phyloP scores from a whole-genome alignment of 2,888 invertebrate genomes.

The Epistrophe grossulariae region DNA sequence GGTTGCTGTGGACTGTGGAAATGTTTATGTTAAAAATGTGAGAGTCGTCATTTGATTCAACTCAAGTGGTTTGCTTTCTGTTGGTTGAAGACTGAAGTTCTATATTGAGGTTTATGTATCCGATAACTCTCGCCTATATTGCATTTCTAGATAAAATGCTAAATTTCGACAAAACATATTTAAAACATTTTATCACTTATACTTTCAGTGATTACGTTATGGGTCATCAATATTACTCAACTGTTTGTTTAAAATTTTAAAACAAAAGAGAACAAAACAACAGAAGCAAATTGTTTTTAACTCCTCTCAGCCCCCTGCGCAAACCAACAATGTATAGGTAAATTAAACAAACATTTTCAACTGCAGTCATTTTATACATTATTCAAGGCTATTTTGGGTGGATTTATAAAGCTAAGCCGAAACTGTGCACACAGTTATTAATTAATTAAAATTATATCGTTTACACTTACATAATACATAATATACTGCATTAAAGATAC shows the following conservation, averaged over 20 bases:
- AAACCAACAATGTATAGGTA: background rate
- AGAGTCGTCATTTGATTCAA: too few relatives aligned
- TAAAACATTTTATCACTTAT: too few relatives aligned
- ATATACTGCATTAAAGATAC: constrained; percentile 12
- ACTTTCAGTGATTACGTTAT: too few relatives aligned
- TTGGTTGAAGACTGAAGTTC: too few relatives aligned
- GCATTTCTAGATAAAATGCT: too few relatives aligned
- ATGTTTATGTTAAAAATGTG: too few relatives aligned
- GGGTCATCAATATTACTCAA: background rate
- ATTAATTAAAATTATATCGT: constrained; percentile 20
- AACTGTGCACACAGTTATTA: background rate
- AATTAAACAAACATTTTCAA: constrained; percentile 6
- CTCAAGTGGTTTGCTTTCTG: too few relatives aligned
- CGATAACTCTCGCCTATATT: too few relatives aligned
- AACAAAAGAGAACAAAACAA: background rate
- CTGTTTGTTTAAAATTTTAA: background rate
- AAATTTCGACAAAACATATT: too few relatives aligned
- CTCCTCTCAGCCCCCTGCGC: too few relatives aligned
- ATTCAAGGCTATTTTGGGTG: background rate
- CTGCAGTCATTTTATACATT: constrained; percentile 10
- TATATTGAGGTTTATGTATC: too few relatives aligned
- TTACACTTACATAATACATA: background rate
- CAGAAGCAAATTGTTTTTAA: background rate
- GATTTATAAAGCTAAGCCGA: background rate
- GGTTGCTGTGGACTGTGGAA: too few relatives aligned